Evolutionary conservation across 2,888 invertebrate genomes (phyloP), one percentile per base, ranked within the genome.

Genomic region (Lasioglossum figueresi): DNA sequence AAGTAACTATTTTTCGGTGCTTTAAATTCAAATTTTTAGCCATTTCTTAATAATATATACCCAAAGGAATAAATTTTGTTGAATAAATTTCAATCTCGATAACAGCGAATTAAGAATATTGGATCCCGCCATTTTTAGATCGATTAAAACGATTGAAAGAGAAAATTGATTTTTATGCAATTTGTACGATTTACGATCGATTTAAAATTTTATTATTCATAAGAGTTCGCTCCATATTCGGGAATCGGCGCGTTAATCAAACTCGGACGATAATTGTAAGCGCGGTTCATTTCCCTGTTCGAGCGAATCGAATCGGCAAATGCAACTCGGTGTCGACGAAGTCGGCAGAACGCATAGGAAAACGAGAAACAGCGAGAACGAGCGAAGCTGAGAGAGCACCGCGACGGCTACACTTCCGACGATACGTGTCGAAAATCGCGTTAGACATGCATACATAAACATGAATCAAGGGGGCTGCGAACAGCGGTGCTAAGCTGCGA

Each of bases 371-470:
- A 59, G 10, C 5, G 34, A 23, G 27, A 37, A 31, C 48, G 71
- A 16, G 31, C 16, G 70, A 12, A 34, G 12, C 4, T 76, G 71
- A 56, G 52, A n/a, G 52, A 27, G 34, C 19, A 27, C 0, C 14
- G 34, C 81, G 59, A 72, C 52, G 48, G 82, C 71, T 78, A 71
- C 85, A 82, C 79, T 85, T 84, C 76, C 71, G 73, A 76, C 66
- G 83, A 88, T 90, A 88, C 89, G 88, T 89, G 89, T 83, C 83
- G 89, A 89, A 92, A 91, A 89, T 88, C 85, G 84, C 86, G 82
- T 89, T 92, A 89, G 88, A 83, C 76, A 86, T 81, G 86, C 90
- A 91, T 92, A 89, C 91, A 92, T 92, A 92, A 91, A 91, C 90
- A 92, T 92, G 91, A 92, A 88, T 82, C 59, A 27, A 31, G 66